Evolutionary conservation across 2,113 vertebrate genomes (phyloP).

Genomic region (Gobiocypris rarus): DNA sequence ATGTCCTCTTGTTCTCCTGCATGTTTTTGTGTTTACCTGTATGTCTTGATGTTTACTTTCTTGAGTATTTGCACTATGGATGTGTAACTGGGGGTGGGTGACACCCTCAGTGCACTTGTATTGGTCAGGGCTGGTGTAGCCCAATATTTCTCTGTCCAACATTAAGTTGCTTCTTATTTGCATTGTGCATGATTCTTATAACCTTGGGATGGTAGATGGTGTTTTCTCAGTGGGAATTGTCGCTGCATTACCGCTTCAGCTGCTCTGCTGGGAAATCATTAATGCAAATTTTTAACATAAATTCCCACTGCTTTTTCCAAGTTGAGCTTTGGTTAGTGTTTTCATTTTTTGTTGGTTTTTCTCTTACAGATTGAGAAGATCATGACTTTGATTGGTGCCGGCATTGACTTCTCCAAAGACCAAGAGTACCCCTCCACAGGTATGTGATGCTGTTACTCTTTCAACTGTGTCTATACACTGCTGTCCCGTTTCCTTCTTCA

Average conservation of each 20-base stretch:
- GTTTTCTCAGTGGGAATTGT: neutral
- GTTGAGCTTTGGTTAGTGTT: neutral
- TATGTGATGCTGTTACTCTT: conserved; percentile 53
- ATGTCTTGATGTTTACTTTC: neutral
- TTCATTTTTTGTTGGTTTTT: conserved; percentile 38
- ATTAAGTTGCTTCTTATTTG: neutral
- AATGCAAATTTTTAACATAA: conserved; percentile 9
- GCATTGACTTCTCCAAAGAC: conserved; percentile 95
- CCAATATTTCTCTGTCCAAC: neutral
- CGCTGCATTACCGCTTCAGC: neutral
- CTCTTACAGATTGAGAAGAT: conserved; percentile 95
- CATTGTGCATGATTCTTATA: neutral
- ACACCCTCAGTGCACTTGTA: neutral
- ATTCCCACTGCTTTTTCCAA: neutral
- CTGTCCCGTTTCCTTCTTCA: neutral
- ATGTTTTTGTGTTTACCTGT: neutral
- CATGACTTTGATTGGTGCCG: conserved; percentile 97
- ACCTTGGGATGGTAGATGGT: conserved; percentile 6
- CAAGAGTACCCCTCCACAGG: conserved; percentile 89
- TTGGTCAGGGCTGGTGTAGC: neutral
- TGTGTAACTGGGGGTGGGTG: neutral
- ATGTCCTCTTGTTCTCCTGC: conserved; percentile 8
- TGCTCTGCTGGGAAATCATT: neutral
- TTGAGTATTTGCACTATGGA: neutral
- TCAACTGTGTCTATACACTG: neutral